phyloP scores from a whole-genome alignment of 2,113 vertebrate species.

The Tetraodon nigroviridis region DNA sequence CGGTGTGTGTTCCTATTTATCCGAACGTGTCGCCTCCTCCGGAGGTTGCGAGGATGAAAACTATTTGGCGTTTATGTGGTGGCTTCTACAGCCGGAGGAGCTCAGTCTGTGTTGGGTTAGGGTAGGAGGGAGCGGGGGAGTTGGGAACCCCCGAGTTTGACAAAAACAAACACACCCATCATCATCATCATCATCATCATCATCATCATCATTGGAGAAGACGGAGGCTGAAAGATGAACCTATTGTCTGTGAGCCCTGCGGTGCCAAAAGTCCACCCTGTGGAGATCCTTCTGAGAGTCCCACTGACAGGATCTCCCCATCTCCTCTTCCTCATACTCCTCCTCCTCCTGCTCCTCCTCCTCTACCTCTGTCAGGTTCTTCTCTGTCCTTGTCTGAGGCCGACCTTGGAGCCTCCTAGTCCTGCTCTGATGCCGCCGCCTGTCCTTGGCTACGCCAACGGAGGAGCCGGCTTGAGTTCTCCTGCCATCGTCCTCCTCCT shows the following conservation, averaged over 20 bases:
- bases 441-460: conserved; percentile 54
- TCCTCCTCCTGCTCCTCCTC: conserved; percentile 54
- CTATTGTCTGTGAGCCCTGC: conserved; percentile 54
- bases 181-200: no score
- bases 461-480: conserved; percentile 49
- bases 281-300: conserved; percentile 62
- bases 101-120: no score
- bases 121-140: no score
- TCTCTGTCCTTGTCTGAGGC: conserved; percentile 64
- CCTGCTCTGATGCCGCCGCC: conserved; percentile 62
- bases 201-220: background rate
- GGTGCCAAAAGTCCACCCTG: conserved; percentile 47
- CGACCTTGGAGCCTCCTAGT: conserved; percentile 37
- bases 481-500: conserved; percentile 21
- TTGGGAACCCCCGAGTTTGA: no score
- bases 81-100: no score
- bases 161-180: no score
- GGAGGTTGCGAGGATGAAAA: no score
- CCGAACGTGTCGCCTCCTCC: no score
- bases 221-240: background rate
- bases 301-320: conserved; percentile 45
- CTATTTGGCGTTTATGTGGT: no score
- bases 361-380: conserved; percentile 40
- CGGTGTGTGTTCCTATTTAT: no score
- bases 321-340: conserved; percentile 75